These are phyloP conservation scores for Lacerta bilineata DNA, from an alignment of 2,797 vertebrate species.

Conservation along the genomic window DNA sequence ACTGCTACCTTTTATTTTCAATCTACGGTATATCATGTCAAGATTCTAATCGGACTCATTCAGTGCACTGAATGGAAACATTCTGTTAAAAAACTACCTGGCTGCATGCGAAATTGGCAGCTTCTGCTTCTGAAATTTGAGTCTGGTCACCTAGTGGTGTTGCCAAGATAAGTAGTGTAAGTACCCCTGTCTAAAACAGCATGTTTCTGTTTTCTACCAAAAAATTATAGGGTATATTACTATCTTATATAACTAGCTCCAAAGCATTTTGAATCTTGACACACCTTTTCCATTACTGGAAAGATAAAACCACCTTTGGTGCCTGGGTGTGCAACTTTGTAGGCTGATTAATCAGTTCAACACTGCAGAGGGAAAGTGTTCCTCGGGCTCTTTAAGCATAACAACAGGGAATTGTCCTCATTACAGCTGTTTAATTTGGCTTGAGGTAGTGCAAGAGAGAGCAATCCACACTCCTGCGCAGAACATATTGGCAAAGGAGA, in stretches of 20 bases:
- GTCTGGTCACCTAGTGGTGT: neutral
- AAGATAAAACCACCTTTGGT: slow-evolving; percentile 31
- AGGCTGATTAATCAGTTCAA: slow-evolving; percentile 45
- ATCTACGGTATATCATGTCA: neutral
- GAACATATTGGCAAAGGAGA: slow-evolving; percentile 52
- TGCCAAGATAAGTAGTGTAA: neutral
- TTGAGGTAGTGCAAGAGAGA: slow-evolving; percentile 36
- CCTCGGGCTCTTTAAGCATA: slow-evolving; percentile 33
- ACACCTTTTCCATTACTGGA: slow-evolving; percentile 35
- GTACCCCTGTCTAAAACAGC: neutral
- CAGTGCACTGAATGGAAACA: neutral
- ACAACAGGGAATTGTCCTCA: slow-evolving; percentile 65
- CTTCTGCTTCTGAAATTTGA: neutral
- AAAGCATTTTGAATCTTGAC: slow-evolving; percentile 42
- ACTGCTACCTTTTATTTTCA: neutral
- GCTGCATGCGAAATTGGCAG: neutral
- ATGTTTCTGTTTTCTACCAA: neutral
- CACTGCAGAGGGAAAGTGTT: slow-evolving; percentile 17
- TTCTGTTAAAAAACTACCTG: neutral
- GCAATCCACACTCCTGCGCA: slow-evolving; percentile 39
- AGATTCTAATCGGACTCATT: neutral
- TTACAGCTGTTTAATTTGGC: slow-evolving; percentile 59
- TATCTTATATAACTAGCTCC: slow-evolving; percentile 36
- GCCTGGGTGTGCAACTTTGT: slow-evolving; percentile 26
- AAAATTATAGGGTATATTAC: slow-evolving; percentile 19